phyloP scores from a whole-genome alignment of 2,888 invertebrate species.

The Drosophila neonasuta region DNA sequence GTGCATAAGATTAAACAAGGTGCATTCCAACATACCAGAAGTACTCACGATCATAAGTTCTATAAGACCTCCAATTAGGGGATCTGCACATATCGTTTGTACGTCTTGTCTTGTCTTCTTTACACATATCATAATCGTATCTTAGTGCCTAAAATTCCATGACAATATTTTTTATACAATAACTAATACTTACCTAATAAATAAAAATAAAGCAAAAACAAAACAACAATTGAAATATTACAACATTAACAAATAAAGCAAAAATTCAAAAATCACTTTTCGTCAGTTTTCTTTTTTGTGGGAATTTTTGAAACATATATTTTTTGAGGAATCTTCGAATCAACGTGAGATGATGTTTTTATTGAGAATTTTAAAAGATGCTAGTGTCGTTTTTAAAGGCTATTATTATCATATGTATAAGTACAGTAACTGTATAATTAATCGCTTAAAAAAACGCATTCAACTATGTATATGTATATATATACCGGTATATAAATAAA shows the following conservation, averaged over 20 bases:
- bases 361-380: slow-evolving; percentile 74
- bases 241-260: slow-evolving; percentile 54
- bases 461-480: slow-evolving; percentile 60
- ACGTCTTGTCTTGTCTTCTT: slow-evolving; percentile 50
- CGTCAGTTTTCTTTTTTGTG: not conserved
- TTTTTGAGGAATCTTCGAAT: not conserved
- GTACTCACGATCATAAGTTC: slow-evolving; percentile 92
- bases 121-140: slow-evolving; percentile 51
- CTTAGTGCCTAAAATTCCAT: slow-evolving; percentile 63
- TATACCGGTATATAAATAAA: slow-evolving; percentile 65
- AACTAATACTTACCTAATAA: slow-evolving; percentile 41
- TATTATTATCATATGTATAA: slow-evolving; percentile 65
- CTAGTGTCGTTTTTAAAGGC: slow-evolving; percentile 71
- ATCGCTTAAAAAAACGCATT: slow-evolving; percentile 71
- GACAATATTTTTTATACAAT: slow-evolving; percentile 69
- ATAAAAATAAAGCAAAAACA: slow-evolving; percentile 14
- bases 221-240: slow-evolving; percentile 10
- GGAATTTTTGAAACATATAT: slow-evolving; percentile 5
- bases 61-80: slow-evolving; percentile 84
- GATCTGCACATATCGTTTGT: slow-evolving; percentile 20
- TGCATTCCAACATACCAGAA: slow-evolving; percentile 92
- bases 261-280: slow-evolving; percentile 31
- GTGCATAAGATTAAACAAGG: slow-evolving; percentile 89
- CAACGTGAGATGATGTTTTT: slow-evolving; percentile 73
- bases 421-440: slow-evolving; percentile 73